These are phyloP conservation scores for Xestia rhomboidea DNA, from an alignment of 2,888 invertebrate species.

Conservation along the genomic window DNA sequence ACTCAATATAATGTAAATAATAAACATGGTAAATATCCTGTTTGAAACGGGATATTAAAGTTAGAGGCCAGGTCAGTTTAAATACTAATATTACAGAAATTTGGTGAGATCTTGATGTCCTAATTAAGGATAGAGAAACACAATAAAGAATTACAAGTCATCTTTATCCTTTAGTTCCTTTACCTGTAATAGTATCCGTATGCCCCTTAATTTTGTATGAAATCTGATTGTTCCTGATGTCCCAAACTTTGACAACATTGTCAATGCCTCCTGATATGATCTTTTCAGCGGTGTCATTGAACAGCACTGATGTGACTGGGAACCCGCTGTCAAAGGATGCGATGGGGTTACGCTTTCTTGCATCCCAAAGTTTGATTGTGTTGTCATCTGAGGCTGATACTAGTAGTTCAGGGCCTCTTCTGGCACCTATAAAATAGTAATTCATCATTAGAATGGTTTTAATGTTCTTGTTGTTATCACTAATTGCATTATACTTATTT, in stretches of 20 bases:
- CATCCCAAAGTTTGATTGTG: constrained; percentile 98
- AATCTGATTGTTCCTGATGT: constrained; percentile 96
- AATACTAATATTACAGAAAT: neutral
- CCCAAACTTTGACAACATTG: constrained; percentile 99
- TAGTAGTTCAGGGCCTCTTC: constrained; percentile 97
- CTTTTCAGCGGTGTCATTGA: constrained; percentile 98
- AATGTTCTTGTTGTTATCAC: neutral
- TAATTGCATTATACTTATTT: neutral
- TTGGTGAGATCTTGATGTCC: neutral
- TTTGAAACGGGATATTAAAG: too few relatives aligned
- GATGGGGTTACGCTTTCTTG: constrained; percentile 95
- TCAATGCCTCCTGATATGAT: constrained; percentile 98
- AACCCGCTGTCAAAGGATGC: constrained; percentile 93
- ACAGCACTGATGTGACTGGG: constrained; percentile 96
- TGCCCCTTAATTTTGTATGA: constrained; percentile 97
- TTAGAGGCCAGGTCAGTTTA: too few relatives aligned
- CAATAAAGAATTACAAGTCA: neutral
- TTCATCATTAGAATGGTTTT: neutral
- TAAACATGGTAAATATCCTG: too few relatives aligned
- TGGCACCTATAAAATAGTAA: constrained; percentile 89
- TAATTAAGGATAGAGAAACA: neutral
- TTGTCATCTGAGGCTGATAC: constrained; percentile 99
- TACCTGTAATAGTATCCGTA: constrained; percentile 97
- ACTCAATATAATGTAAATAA: too few relatives aligned
- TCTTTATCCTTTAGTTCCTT: neutral